Evolutionary conservation across 2,888 invertebrate genomes (phyloP).

Genomic region (Thereva nobilitata): DNA sequence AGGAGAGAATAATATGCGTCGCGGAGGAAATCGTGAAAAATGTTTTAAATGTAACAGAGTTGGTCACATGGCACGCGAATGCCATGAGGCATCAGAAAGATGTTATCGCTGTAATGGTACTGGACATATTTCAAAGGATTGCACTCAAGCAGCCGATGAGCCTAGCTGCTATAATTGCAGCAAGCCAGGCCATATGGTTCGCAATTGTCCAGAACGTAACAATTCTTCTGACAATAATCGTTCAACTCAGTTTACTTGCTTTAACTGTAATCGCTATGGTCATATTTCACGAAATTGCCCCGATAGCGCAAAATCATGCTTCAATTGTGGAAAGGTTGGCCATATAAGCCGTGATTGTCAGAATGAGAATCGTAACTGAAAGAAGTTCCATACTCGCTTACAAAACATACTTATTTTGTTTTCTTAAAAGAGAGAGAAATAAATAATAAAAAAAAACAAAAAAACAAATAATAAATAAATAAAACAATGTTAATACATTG

Average conservation of each 20-base stretch:
- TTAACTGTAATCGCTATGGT: conserved; percentile 93
- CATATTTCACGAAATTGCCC: conserved; percentile 89
- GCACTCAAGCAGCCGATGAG: conserved; percentile 79
- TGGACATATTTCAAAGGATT: conserved; percentile 93
- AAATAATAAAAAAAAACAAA: conserved; percentile 28
- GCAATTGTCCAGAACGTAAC: conserved; percentile 75
- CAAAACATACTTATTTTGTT: background rate
- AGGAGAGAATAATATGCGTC: conserved; percentile 58
- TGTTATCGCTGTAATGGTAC: conserved; percentile 73
- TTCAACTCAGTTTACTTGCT: conserved; percentile 70
- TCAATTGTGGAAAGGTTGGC: conserved; percentile 88
- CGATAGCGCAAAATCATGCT: conserved; percentile 84
- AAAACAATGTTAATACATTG: conserved; percentile 39
- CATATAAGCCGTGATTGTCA: conserved; percentile 91
- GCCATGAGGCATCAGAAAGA: conserved; percentile 89
- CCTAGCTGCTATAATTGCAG: conserved; percentile 84
- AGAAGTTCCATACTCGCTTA: conserved; percentile 10
- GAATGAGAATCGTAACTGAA: conserved; percentile 62
- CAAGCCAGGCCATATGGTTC: conserved; percentile 88
- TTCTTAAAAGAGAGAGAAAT: conserved; percentile 24
- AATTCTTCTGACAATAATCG: conserved; percentile 49
- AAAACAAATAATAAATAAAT: conserved; percentile 32
- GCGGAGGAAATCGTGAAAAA: conserved; percentile 73
- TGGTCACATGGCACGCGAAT: conserved; percentile 91
- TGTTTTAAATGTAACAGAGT: conserved; percentile 95